These are phyloP conservation scores for Daktulosphaira vitifoliae DNA, from an alignment of 1,140 invertebrate genomes.

Conservation along the genomic window DNA sequence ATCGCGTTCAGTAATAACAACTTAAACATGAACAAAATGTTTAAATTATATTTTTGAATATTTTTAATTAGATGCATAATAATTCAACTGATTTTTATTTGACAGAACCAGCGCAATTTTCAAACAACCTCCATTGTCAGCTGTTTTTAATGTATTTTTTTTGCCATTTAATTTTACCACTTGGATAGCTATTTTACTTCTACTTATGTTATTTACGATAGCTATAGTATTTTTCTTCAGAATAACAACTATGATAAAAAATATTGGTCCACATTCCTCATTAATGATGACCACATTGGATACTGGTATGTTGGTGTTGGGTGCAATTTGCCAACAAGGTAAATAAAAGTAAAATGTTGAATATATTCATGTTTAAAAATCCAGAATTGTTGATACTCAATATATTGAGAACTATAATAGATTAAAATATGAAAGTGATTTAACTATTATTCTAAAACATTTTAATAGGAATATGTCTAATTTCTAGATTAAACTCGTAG, in stretches of 20 bases:
- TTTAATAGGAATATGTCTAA: too few species aligned
- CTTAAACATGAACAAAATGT: too few species aligned
- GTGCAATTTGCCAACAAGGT: conserved; percentile 27
- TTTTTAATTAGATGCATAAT: too few species aligned
- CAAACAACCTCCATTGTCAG: background rate
- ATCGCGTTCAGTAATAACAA: conserved; percentile 43
- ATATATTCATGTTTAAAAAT: background rate
- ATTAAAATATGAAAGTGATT: too few species aligned
- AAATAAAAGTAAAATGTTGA: background rate
- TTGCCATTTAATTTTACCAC: background rate
- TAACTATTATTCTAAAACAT: too few species aligned
- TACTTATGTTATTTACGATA: background rate
- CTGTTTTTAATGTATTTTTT: conserved; percentile 3
- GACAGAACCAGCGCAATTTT: background rate
- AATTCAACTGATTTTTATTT: background rate
- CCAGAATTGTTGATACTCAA: too few species aligned
- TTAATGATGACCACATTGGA: background rate
- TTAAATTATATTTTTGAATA: too few species aligned
- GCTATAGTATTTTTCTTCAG: background rate
- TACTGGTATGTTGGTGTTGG: background rate
- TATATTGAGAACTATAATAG: too few species aligned
- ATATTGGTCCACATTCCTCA: too few species aligned
- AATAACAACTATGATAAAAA: background rate
- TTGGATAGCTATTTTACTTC: background rate
- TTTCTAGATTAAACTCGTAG: too few species aligned